These are phyloP conservation scores for Pristionchus fissidentatus DNA, from an alignment of 2,888 invertebrate genomes.

Conservation along the genomic window DNA sequence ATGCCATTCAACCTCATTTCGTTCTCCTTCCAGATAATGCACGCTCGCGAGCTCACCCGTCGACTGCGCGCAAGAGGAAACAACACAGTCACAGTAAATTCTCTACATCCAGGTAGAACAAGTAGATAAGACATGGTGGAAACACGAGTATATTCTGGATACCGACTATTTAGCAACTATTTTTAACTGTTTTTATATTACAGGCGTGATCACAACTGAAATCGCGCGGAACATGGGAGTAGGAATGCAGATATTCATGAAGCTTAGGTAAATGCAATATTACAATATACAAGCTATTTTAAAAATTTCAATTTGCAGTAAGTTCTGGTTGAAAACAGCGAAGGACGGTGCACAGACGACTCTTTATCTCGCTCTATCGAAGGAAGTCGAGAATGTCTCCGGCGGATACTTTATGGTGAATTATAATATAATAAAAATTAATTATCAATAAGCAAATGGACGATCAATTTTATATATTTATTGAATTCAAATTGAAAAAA, in stretches of 20 bases:
- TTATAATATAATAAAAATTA: not conserved
- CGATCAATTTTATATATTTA: too few species aligned
- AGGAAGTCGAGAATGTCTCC: slow-evolving; percentile 84
- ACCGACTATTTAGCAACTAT: too few species aligned
- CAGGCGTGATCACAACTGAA: slow-evolving; percentile 7
- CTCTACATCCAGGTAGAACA: not conserved
- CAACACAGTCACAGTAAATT: not conserved
- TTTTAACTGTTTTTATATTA: not conserved
- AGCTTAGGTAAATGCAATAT: not conserved
- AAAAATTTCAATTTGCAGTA: slow-evolving; percentile 53
- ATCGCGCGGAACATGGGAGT: not conserved
- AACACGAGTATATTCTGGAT: too few species aligned
- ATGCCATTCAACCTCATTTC: too few species aligned
- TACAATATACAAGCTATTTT: not conserved
- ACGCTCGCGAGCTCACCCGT: not conserved
- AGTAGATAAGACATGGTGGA: not conserved
- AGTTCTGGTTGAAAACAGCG: slow-evolving; percentile 81
- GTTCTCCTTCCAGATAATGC: not conserved
- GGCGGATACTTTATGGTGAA: slow-evolving; percentile 83
- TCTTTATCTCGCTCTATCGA: slow-evolving; percentile 85
- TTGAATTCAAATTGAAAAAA: too few species aligned
- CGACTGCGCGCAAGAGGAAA: not conserved
- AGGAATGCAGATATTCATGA: not conserved
- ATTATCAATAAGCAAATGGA: too few species aligned
- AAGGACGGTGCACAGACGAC: slow-evolving; percentile 87